These are phyloP conservation scores for Hiodon tergisus DNA, from an alignment of 2,113 vertebrate genomes.

Conservation along the genomic window DNA sequence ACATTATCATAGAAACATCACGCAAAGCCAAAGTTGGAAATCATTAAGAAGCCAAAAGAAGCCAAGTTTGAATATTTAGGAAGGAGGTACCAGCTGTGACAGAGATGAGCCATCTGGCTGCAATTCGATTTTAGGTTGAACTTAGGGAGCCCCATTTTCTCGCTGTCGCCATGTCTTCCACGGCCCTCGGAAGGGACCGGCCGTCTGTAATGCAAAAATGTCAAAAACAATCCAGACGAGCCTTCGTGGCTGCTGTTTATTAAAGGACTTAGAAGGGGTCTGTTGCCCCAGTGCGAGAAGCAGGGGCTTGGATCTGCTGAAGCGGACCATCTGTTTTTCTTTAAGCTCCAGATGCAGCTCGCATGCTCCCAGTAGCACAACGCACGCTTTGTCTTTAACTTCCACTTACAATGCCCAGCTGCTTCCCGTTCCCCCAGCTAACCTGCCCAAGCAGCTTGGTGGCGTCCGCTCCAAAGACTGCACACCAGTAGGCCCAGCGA, in stretches of 20 bases:
- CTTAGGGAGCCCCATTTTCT: not conserved
- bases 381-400: slow-evolving; percentile 1
- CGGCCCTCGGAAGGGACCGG: slow-evolving; percentile 22
- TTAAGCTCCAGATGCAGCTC: not conserved
- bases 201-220: slow-evolving; percentile 6
- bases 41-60: too few species aligned
- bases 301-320: not conserved
- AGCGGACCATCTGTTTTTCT: slow-evolving; percentile 14
- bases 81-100: too few species aligned
- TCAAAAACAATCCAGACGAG: slow-evolving; percentile 4
- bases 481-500: too few species aligned
- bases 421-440: not conserved
- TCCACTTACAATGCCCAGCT: not conserved
- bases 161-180: not conserved
- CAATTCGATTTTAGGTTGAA: not conserved
- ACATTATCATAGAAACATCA: too few species aligned
- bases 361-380: not conserved
- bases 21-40: too few species aligned
- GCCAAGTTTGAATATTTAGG: too few species aligned
- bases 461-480: too few species aligned
- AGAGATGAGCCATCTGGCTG: not conserved
- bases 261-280: slow-evolving; percentile 13
- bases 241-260: not conserved
- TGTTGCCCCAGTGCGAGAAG: slow-evolving; percentile 1
- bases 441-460: not conserved